Evolutionary conservation across 2,888 invertebrate genomes (phyloP), one percentile per base, ranked within the genome.

Genomic region (Cerastis rubricosa): DNA sequence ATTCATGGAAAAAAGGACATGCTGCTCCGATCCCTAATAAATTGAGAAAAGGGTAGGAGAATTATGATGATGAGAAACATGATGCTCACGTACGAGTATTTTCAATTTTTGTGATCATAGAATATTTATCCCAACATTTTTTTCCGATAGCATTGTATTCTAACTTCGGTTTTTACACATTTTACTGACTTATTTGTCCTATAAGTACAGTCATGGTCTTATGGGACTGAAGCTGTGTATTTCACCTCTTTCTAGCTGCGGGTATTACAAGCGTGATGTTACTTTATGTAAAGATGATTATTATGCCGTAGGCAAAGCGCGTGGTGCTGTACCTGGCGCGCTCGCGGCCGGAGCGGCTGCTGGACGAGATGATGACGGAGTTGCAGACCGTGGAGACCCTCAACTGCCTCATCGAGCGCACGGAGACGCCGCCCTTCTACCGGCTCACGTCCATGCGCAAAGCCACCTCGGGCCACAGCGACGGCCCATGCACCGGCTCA

Each of bases 371-470:
- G 97, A 99, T 99, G 98, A 98, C 98, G 40, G 99, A 99, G 95
- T 97, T 99, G 85, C 99, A 99, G 96, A 99, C 99, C 0, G 99
- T 99, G 40, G 99, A 99, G 96, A 99, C 99, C 0, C 97, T 99
- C 74, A 99, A 99, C 95, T 99, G 99, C 94, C 97, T 99, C 86
- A 99, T 99, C 88, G 99, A 99, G 94, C 97, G 99, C 81, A 99
- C 99, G 0, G 99, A 99, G 97, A 99, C 99, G 0, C 99, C 99
- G 45, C 99, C 99, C 8, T 99, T 99, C 96, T 99, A 99, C 95
- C 97, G 99, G 59, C 97, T 99, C 89, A 99, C 99, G 4, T 98
- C 98, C 88, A 98, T 99, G 98, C 96, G 99, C 69, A 99, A 99
- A 94, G 98, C 99, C 43, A 99, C 99, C 22, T 99, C 98, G 72